Percentiles rank a stretch among this genome's conserved stretches.
Conservation (phyloP, 2,113 vertebrate genomes). For the Hirundichthys speculiger region DNA sequence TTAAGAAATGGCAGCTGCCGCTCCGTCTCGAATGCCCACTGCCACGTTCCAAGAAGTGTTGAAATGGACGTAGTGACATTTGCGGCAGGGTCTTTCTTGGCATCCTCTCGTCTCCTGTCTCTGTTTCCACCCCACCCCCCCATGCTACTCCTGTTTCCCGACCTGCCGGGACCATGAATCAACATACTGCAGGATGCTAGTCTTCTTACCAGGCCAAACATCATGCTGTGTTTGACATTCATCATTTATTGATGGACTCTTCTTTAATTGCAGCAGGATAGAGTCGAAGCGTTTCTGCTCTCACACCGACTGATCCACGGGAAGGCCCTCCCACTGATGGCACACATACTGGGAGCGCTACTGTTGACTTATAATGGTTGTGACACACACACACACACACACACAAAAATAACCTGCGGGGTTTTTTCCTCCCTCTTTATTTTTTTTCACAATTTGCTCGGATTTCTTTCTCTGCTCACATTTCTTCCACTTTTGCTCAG, state of each 20-base stretch:
- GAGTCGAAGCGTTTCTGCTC: slow-evolving; percentile 54
- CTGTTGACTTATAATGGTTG: slow-evolving; percentile 69
- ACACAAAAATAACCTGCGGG: slow-evolving; percentile 58
- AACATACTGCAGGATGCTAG: slow-evolving; percentile 41
- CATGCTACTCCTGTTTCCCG: slow-evolving; percentile 51
- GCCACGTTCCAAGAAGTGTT: slow-evolving; percentile 60
- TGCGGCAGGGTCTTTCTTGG: slow-evolving; percentile 52
- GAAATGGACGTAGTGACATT: slow-evolving; percentile 77
- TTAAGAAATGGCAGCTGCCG: slow-evolving; percentile 76
- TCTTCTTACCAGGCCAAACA: slow-evolving; percentile 68
- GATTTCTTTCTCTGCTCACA: slow-evolving; percentile 27
- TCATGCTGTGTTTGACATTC: slow-evolving; percentile 82
- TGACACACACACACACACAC: slow-evolving; percentile 59
- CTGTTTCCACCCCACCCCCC: slow-evolving; percentile 35
- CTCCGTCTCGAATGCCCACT: slow-evolving; percentile 66
- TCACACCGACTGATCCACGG: slow-evolving; percentile 61
- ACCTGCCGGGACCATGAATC: slow-evolving; percentile 57
- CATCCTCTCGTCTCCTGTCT: slow-evolving; percentile 44
- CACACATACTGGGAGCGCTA: slow-evolving; percentile 61
- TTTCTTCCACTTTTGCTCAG: slow-evolving; percentile 10
- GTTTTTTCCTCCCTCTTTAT: slow-evolving; percentile 17
- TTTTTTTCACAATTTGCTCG: slow-evolving; percentile 15
- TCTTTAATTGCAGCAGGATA: slow-evolving; percentile 78
- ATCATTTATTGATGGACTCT: slow-evolving; percentile 81
- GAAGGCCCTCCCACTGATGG: slow-evolving; percentile 52